phyloP scores from a whole-genome alignment of 2,888 invertebrate species.

The Rhamnusium bicolor region DNA sequence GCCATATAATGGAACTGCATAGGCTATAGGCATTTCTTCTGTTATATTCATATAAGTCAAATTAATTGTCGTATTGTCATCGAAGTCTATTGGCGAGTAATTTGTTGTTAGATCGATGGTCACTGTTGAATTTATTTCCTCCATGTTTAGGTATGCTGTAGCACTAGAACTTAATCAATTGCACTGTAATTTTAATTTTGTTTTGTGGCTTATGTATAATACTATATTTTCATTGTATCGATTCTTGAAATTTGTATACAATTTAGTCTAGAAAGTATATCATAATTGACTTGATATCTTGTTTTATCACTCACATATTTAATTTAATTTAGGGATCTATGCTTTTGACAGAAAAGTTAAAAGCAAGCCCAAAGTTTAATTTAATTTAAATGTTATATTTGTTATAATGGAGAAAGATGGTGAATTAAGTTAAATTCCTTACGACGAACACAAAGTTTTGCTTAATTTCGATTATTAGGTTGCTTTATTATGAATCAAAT shows the following conservation, averaged over 20 bases:
- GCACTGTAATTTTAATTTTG: background rate
- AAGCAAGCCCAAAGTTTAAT: background rate
- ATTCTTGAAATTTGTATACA: background rate
- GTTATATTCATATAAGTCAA: constrained; percentile 76
- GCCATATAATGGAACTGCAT: constrained; percentile 83
- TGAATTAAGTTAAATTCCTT: background rate
- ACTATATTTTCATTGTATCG: background rate
- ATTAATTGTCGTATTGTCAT: background rate
- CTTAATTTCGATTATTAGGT: background rate
- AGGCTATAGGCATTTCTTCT: constrained; percentile 78
- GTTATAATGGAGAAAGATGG: background rate
- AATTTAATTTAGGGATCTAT: background rate
- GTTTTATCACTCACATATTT: background rate
- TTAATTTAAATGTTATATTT: background rate
- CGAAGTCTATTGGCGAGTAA: constrained; percentile 8
- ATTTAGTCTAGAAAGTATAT: background rate
- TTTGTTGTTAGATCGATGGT: background rate
- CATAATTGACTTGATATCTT: background rate
- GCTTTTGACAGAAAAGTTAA: background rate
- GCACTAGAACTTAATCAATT: background rate
- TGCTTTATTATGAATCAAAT: background rate
- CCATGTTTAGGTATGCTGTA: background rate
- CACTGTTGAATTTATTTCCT: constrained; percentile 4
- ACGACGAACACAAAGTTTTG: constrained; percentile 4
- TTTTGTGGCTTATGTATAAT: no score